These are phyloP conservation scores for Rugalucina vietnamica DNA, from an alignment of 2,888 invertebrate species.

Conservation along the genomic window DNA sequence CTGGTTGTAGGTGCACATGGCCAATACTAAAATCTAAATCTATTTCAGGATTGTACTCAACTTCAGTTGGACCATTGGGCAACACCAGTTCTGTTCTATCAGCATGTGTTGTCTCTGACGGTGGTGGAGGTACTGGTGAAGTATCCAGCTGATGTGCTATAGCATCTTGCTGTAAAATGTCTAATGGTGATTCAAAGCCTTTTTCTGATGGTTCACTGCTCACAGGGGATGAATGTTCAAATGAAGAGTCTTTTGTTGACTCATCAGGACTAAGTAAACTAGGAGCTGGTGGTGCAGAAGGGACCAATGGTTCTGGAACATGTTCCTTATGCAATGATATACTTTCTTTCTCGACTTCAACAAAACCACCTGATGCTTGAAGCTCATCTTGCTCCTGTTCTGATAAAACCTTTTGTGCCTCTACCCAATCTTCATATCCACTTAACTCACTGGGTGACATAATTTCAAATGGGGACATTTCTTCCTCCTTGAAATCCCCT, in stretches of 20 bases:
- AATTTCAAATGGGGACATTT: slow-evolving; percentile 81
- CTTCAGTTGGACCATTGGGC: slow-evolving; percentile 85
- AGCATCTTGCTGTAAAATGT: slow-evolving; percentile 41
- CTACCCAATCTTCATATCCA: slow-evolving; percentile 66
- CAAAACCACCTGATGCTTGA: slow-evolving; percentile 45
- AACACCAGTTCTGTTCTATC: slow-evolving; percentile 35
- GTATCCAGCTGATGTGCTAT: slow-evolving; percentile 40
- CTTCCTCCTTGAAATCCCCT: slow-evolving; percentile 60
- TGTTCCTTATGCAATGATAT: slow-evolving; percentile 21
- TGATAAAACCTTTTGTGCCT: slow-evolving; percentile 39
- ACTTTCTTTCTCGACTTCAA: slow-evolving; percentile 49
- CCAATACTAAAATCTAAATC: slow-evolving; percentile 69
- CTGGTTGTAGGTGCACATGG: slow-evolving; percentile 15
- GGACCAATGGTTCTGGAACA: slow-evolving; percentile 25
- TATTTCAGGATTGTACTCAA: slow-evolving; percentile 85
- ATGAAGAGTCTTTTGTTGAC: slow-evolving; percentile 71
- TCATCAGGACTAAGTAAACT: slow-evolving; percentile 63
- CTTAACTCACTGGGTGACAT: slow-evolving; percentile 74
- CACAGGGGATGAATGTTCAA: slow-evolving; percentile 77
- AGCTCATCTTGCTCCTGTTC: slow-evolving; percentile 19
- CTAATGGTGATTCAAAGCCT: slow-evolving; percentile 64
- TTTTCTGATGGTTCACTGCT: slow-evolving; percentile 78
- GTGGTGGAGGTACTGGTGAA: slow-evolving; percentile 26
- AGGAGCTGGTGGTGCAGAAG: slow-evolving; percentile 49
- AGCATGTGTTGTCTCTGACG: not conserved